Percentiles rank a stretch among this genome's conserved stretches.
These are phyloP conservation scores for Caradrina kadenii DNA, from an alignment of 2,888 invertebrate species.

Conservation along the genomic window DNA sequence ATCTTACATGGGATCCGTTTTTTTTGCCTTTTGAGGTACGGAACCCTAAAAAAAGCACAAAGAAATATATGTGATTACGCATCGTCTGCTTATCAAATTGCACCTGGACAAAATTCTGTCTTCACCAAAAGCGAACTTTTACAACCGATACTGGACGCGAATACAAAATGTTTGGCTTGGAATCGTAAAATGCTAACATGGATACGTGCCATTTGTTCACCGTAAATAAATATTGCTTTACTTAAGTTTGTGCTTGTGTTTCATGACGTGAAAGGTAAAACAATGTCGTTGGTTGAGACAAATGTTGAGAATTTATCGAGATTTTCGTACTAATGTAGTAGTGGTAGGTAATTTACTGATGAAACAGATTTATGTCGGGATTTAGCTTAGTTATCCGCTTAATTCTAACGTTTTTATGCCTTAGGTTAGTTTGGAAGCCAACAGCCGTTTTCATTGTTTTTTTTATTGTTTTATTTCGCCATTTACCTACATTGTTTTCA, in stretches of 20 bases:
- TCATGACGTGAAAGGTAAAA: conserved; percentile 51
- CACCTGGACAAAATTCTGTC: conserved; percentile 81
- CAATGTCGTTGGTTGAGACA: conserved; percentile 46
- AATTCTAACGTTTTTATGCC: not conserved
- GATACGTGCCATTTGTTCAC: conserved; percentile 73
- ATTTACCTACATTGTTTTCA: not conserved
- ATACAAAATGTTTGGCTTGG: conserved; percentile 85
- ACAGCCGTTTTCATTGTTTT: not conserved
- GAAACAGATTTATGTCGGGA: conserved; percentile 22
- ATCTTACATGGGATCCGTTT: too few species aligned
- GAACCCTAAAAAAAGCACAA: too few species aligned
- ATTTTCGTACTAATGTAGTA: conserved; percentile 35
- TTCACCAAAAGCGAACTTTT: conserved; percentile 75
- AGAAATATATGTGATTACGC: conserved; percentile 74
- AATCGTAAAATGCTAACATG: conserved; percentile 85
- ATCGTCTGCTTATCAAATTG: conserved; percentile 78
- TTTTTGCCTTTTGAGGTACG: too few species aligned
- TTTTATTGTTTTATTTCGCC: too few species aligned
- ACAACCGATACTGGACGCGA: conserved; percentile 78
- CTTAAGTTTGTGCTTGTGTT: conserved; percentile 57
- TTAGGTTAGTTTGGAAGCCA: not conserved
- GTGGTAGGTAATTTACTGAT: conserved; percentile 41
- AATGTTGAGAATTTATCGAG: conserved; percentile 49
- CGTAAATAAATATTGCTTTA: conserved; percentile 77
- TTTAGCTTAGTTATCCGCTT: conserved; percentile 26